Evolutionary conservation across 2,888 invertebrate species (phyloP), one percentile per base, ranked within the genome.

Genomic region (Dicycla oo): DNA sequence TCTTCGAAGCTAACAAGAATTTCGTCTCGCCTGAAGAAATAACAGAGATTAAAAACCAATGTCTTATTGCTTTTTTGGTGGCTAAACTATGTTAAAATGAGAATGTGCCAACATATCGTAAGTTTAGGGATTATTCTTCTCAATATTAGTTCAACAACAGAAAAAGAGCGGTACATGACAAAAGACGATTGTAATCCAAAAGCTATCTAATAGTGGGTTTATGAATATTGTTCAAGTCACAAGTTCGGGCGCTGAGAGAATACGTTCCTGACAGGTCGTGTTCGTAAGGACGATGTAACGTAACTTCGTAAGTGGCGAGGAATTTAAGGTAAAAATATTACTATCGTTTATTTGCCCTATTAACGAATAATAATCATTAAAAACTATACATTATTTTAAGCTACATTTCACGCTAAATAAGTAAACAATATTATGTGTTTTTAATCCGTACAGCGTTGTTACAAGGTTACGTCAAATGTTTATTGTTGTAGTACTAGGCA

Each of bases 1-100:
- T 97, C 96, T 8, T 91, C 90, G 43, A 97, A 97, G 30, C 97
- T 97, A 0, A 90, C 89, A 0, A 92, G 71, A 45, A 97, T 96
- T 47, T 91, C 88, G 1, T 89, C 80, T n/a, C 94, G 92, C 66
- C 96, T 96, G 87, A 40, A 89, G 88, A 76, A 76, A 69, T 43
- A 54, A 64, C 8, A 43, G 40, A 43, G 26, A 69, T 71, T 65
- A 23, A n/a, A 74, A 26, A 34, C 2, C 11, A n/a, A 69, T 18
- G n/a, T n/a, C 5, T 15, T 11, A 45, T 8, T 30, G 13, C 7
- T 26, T 30, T 15, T 40, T 40, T 68, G 3, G 40, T 13, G 8
- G 6, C 0, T 51, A 47, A 30, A 47, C n/a, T 62, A 47, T 62
- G 51, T 30, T 51, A 30, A 20, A 45, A 45, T 26, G 13, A 60